phyloP scores from a whole-genome alignment of 2,888 invertebrate species.

The Callyntrura sp. region DNA sequence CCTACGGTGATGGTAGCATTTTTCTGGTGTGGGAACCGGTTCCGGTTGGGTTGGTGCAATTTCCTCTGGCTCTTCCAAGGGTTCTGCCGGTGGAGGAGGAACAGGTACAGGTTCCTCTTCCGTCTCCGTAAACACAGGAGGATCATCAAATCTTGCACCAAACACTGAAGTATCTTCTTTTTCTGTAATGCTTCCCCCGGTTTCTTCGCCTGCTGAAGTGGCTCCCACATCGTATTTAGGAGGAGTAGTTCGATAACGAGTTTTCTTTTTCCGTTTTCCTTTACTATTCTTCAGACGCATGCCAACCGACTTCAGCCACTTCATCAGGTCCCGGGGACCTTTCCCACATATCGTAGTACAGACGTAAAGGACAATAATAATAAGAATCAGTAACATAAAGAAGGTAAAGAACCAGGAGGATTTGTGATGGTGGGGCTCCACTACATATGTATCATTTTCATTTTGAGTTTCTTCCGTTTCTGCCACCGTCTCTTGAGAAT shows the following conservation, averaged over 20 bases:
- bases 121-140: background rate
- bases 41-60: background rate
- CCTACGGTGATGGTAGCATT: background rate
- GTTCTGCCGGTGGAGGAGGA: background rate
- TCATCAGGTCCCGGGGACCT: background rate
- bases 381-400: constrained; percentile 42
- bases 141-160: background rate
- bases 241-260: background rate
- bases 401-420: constrained; percentile 50
- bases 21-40: background rate
- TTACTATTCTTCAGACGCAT: constrained; percentile 43
- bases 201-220: background rate
- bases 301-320: background rate
- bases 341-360: background rate
- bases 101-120: background rate
- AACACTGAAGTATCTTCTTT: background rate
- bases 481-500: background rate
- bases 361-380: background rate
- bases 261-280: background rate
- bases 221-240: background rate
- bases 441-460: background rate
- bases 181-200: background rate
- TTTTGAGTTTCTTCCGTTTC: background rate
- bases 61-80: no score
- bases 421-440: background rate